Conservation (phyloP, 2,113 vertebrate species). For the Labrus mixtus region DNA sequence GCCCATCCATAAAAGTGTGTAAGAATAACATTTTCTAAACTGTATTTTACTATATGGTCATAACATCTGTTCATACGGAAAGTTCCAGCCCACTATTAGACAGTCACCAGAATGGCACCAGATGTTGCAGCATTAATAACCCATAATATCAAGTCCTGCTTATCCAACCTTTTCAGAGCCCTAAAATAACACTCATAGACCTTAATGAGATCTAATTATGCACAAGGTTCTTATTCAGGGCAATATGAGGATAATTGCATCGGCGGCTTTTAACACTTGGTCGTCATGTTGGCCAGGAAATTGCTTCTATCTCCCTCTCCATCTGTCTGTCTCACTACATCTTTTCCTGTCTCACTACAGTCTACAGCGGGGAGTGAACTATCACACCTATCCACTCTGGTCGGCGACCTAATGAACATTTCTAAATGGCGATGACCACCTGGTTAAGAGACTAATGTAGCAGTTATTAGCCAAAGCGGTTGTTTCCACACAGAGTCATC, state of each 20-base stretch:
- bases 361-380: slow-evolving; percentile 75
- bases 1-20: neutral
- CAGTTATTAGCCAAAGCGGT: slow-evolving; percentile 83
- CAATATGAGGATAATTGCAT: slow-evolving; percentile 79
- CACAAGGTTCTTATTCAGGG: slow-evolving; percentile 77
- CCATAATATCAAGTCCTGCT: slow-evolving; percentile 83
- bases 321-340: slow-evolving; percentile 8
- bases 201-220: slow-evolving; percentile 82
- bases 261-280: slow-evolving; percentile 77
- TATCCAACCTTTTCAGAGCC: slow-evolving; percentile 78
- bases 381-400: slow-evolving; percentile 79
- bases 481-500: slow-evolving; percentile 79
- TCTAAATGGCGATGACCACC: slow-evolving; percentile 85
- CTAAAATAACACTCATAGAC: slow-evolving; percentile 83
- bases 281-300: slow-evolving; percentile 65
- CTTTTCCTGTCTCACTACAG: slow-evolving; percentile 49
- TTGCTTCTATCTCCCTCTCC: slow-evolving; percentile 54
- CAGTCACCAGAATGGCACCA: slow-evolving; percentile 72
- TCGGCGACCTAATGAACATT: slow-evolving; percentile 84
- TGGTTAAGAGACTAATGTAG: slow-evolving; percentile 85
- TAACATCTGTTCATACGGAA: slow-evolving; percentile 26
- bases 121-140: slow-evolving; percentile 80
- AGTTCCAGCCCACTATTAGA: slow-evolving; percentile 42
- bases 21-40: slow-evolving; percentile 24
- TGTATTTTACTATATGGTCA: slow-evolving; percentile 29